A percentile compares a stretch with the other conserved stretches of the same genome.
Evolutionary conservation across 2,113 vertebrate genomes (phyloP).

Genomic region (Periophthalmus modestus): DNA sequence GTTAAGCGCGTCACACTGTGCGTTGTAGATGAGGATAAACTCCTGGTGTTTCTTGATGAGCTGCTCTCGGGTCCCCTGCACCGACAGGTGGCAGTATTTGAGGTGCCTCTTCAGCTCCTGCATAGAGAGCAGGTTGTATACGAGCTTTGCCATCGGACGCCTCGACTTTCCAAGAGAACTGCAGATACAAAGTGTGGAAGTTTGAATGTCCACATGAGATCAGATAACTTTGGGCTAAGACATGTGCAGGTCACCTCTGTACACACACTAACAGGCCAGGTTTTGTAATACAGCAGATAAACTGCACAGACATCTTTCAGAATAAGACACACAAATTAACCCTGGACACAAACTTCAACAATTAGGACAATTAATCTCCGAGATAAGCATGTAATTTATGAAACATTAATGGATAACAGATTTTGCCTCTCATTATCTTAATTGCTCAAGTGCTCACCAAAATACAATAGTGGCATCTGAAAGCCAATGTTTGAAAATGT

Average conservation of each 20-base stretch:
- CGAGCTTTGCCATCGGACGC: conserved; percentile 85
- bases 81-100: conserved; percentile 82
- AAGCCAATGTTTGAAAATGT: not conserved
- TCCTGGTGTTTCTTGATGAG: conserved; percentile 87
- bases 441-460: not conserved
- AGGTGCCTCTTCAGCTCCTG: conserved; percentile 86
- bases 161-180: conserved; percentile 76
- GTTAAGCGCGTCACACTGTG: conserved; percentile 89
- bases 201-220: not conserved
- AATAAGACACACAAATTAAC: not conserved
- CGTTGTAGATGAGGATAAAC: conserved; percentile 89
- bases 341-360: not conserved
- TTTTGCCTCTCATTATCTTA: not conserved
- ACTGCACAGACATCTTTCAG: not conserved
- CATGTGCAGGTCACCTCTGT: not conserved
- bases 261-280: not conserved
- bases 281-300: not conserved
- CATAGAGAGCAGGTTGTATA: conserved; percentile 89
- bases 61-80: conserved; percentile 84
- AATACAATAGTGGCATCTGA: not conserved
- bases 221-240: not conserved
- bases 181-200: conserved; percentile 8
- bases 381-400: not conserved
- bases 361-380: no score
- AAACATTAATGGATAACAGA: not conserved